Percentiles rank a stretch among this genome's conserved stretches.
Conservation (phyloP, 2,113 vertebrate species). For the Verasper variegatus region DNA sequence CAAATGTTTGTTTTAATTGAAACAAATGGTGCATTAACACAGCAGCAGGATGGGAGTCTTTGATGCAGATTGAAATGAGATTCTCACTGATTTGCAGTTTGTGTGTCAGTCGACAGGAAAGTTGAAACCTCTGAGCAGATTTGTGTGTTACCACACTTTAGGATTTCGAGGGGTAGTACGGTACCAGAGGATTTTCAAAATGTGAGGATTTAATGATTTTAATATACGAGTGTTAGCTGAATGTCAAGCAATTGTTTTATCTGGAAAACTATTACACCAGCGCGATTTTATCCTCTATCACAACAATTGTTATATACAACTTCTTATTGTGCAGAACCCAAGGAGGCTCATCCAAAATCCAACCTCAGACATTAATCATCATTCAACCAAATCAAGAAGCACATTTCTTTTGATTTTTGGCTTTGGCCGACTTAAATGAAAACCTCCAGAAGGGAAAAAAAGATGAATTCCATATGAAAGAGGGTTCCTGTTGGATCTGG, state of each 20-base stretch:
- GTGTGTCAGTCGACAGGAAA: neutral
- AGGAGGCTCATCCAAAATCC: too few relatives aligned
- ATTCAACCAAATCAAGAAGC: too few relatives aligned
- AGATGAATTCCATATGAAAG: neutral
- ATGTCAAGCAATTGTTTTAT: too few relatives aligned
- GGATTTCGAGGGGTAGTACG: neutral
- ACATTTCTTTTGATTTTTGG: too few relatives aligned
- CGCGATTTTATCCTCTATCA: neutral
- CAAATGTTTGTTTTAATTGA: neutral
- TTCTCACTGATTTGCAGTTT: neutral
- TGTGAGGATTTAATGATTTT: too few relatives aligned
- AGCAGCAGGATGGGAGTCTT: neutral
- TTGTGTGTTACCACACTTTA: neutral
- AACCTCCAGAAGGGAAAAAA: neutral
- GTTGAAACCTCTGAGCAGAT: too few relatives aligned
- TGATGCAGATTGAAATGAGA: neutral
- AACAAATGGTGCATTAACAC: neutral
- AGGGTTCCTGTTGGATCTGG: neutral
- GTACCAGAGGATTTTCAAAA: too few relatives aligned
- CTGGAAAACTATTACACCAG: neutral
- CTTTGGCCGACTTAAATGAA: neutral
- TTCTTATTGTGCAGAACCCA: too few relatives aligned
- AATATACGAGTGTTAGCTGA: too few relatives aligned
- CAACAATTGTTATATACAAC: too few relatives aligned
- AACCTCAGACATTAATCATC: too few relatives aligned